Base-by-base conservation (phyloP, 2,888 invertebrate species). In the Limulus polyphemus region DNA sequence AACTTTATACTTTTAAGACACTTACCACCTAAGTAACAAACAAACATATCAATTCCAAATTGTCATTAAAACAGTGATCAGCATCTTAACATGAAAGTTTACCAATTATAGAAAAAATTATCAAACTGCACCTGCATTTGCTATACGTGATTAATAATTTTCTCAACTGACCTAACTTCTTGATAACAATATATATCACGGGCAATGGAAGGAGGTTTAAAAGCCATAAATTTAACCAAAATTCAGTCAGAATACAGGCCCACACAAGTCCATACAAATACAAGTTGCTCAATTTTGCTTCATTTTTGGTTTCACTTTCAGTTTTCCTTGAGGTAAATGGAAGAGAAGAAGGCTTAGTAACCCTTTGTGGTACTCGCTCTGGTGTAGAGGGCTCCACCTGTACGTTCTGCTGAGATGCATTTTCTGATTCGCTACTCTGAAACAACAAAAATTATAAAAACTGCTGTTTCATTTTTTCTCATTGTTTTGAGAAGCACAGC, bases 141-240 rank as follows among this genome's bases (percentile, higher is more conserved):
- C n/a, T n/a, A n/a, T n/a, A n/a, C n/a, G n/a, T n/a, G n/a, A 55
- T 52, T 72, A 76, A 72, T 72, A 32, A 32, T 32, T 32, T 32
- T 32, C 3, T 32, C 32, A 32, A 32, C 32, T 32, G 72, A 74
- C 81, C 78, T 16, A 79, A 68, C 67, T 76, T 73, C 69, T 82
- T 83, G 13, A 87, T 71, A 11, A 82, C 77, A 74, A 87, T 86
- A 69, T 88, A 84, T 1, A 83, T 79, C 61, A 91, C 79, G 10
- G 91, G 90, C 69, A 93, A 80, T 1, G 87, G 81, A 59, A 90
- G 79, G 46, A 92, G 81, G 10, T 87, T 84, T 67, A 90, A 77
- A 62, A 90, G 78, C 87, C 91, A 90, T 59, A 87, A 82, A 72
- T 92, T 85, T 71, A 88, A 87, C 86, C 91, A 93, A 14, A 93